Evolutionary conservation across 2,113 vertebrate genomes (phyloP).

Genomic region (Meriones unguiculatus): DNA sequence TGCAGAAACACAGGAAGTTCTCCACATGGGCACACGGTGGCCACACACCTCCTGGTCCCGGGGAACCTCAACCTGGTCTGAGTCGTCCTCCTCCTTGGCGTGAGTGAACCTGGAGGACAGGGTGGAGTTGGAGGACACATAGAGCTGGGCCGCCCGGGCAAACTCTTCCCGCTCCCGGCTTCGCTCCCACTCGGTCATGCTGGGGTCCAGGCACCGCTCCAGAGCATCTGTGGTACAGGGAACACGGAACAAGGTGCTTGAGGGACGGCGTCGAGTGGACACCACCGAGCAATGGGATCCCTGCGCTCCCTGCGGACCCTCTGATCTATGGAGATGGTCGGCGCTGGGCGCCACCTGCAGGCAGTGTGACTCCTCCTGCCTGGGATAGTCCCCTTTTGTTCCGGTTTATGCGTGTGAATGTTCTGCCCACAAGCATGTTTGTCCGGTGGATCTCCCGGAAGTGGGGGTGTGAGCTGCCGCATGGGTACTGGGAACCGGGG

Average conservation of each 20-base stretch:
- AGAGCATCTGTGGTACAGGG: slow-evolving; percentile 81
- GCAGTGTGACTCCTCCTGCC: not conserved
- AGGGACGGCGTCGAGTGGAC: rapidly evolving
- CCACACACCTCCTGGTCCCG: slow-evolving; percentile 91
- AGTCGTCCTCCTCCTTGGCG: slow-evolving; percentile 89
- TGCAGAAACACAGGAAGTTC: not conserved
- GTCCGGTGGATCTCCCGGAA: not conserved
- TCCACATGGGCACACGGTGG: not conserved
- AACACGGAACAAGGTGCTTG: not conserved
- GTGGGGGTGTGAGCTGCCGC: not conserved
- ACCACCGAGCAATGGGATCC: too few species aligned
- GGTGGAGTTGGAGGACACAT: slow-evolving; percentile 87
- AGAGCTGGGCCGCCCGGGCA: slow-evolving; percentile 91
- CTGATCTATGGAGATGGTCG: not conserved
- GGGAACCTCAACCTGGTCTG: slow-evolving; percentile 90
- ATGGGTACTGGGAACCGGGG: too few species aligned
- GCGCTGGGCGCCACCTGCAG: too few species aligned
- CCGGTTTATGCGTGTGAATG: not conserved
- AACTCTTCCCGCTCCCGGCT: slow-evolving; percentile 95
- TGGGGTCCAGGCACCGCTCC: slow-evolving; percentile 89
- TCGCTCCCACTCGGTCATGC: slow-evolving; percentile 95
- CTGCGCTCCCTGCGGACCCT: too few species aligned
- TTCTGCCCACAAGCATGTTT: not conserved
- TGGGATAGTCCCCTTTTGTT: not conserved
- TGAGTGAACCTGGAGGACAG: slow-evolving; percentile 94